Evolutionary conservation across 2,888 invertebrate genomes (phyloP).

Genomic region (Yponomeuta malinellus): DNA sequence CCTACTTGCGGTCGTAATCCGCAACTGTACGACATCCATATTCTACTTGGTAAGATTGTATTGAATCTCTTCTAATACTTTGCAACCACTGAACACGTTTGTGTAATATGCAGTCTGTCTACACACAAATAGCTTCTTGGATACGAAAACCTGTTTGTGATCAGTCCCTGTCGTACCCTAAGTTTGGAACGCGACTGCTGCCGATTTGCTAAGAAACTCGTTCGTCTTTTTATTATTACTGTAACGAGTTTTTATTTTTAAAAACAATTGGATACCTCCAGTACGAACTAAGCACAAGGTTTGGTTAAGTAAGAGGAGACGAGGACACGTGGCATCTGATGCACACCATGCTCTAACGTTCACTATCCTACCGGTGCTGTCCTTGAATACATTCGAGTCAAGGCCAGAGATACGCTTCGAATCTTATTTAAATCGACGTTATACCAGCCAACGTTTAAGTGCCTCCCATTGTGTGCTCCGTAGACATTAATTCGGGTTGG

Average conservation of each 20-base stretch:
- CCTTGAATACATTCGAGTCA: slow-evolving; percentile 56
- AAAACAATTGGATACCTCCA: not conserved
- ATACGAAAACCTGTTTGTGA: slow-evolving; percentile 14
- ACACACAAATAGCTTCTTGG: slow-evolving; percentile 17
- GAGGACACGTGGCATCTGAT: slow-evolving; percentile 15
- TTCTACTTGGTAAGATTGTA: slow-evolving; percentile 31
- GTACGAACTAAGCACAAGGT: not conserved
- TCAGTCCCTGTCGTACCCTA: not conserved
- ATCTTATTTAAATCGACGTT: slow-evolving; percentile 37
- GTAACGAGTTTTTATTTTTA: too few species aligned
- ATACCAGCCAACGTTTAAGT: slow-evolving; percentile 34
- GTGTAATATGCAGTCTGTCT: slow-evolving; percentile 9
- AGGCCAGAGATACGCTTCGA: slow-evolving; percentile 46
- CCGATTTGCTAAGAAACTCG: not conserved
- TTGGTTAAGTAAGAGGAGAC: not conserved
- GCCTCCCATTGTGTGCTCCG: slow-evolving; percentile 49
- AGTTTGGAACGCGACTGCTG: not conserved
- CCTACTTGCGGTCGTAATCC: slow-evolving; percentile 57
- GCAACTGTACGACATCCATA: slow-evolving; percentile 59
- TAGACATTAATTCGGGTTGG: slow-evolving; percentile 58
- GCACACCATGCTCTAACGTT: slow-evolving; percentile 22
- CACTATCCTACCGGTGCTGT: slow-evolving; percentile 33
- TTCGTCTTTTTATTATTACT: not conserved
- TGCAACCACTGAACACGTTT: slow-evolving; percentile 5
- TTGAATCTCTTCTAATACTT: not conserved